These are phyloP conservation scores for Arnoldichthys spilopterus DNA, from an alignment of 2,797 vertebrate species.

Conservation along the genomic window DNA sequence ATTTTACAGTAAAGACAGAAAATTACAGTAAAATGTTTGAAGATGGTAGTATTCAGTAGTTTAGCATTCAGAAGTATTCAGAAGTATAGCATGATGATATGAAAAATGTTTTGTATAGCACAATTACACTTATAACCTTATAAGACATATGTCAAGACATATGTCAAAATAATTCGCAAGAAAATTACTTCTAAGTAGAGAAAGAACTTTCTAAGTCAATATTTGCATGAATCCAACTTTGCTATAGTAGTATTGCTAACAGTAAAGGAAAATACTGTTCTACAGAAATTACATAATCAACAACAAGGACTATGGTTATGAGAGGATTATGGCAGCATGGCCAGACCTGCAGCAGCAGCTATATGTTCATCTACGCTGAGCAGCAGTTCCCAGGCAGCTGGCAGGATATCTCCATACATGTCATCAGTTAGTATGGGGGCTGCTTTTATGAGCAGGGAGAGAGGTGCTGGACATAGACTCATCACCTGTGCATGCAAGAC, in stretches of 20 bases:
- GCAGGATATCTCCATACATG: constrained; percentile 98
- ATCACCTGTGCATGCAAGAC: constrained; percentile 83
- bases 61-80: too few species aligned
- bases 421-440: constrained; percentile 95
- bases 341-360: constrained; percentile 93
- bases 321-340: not conserved
- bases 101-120: too few species aligned
- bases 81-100: too few species aligned
- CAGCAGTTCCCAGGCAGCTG: constrained; percentile 95
- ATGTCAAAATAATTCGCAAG: too few species aligned
- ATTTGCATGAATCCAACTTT: too few species aligned
- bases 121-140: too few species aligned
- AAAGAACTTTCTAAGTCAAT: too few species aligned
- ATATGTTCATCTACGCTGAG: constrained; percentile 98
- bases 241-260: too few species aligned
- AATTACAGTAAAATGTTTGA: too few species aligned
- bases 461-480: constrained; percentile 94
- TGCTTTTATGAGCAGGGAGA: constrained; percentile 95
- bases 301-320: not conserved
- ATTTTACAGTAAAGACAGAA: not conserved
- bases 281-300: constrained; percentile 10
- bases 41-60: too few species aligned
- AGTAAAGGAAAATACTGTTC: not conserved
- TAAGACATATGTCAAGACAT: too few species aligned
- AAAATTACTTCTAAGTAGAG: too few species aligned